Percentiles rank a stretch among this genome's conserved stretches.
phyloP scores from a whole-genome alignment of 1,140 invertebrate species.

The Hylyphantes graminicola region DNA sequence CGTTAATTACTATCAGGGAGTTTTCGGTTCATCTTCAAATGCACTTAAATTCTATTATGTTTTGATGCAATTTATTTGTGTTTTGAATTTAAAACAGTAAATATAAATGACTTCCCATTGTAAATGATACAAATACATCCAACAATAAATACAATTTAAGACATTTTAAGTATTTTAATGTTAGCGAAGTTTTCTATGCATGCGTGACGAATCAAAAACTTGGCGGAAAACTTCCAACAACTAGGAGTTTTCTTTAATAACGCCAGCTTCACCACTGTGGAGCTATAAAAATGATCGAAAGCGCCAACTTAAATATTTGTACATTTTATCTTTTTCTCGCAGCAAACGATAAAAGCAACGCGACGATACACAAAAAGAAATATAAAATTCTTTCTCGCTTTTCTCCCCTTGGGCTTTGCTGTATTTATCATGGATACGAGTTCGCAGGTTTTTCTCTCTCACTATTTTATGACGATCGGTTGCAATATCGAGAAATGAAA shows the following conservation, averaged over 20 bases:
- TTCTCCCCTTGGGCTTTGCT: neutral
- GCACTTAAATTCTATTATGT: no score
- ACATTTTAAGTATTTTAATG: no score
- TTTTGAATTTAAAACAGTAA: no score
- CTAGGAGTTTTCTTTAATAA: neutral
- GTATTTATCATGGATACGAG: neutral
- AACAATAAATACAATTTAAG: no score
- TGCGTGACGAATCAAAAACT: neutral
- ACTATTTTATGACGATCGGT: neutral
- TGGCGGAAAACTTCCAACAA: neutral
- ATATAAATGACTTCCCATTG: no score
- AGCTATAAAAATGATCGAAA: neutral
- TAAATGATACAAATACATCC: no score
- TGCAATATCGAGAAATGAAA: no score
- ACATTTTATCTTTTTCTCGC: neutral
- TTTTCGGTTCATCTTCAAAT: no score
- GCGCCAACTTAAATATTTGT: neutral
- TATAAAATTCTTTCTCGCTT: neutral
- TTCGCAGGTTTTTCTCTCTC: neutral
- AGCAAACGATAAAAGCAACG: neutral
- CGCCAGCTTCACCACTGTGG: neutral
- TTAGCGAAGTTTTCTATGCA: no score
- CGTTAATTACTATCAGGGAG: no score
- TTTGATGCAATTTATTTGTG: no score
- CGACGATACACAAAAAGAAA: neutral